These are phyloP conservation scores for Zaprionus ornatus DNA, from an alignment of 1,140 invertebrate genomes.

Conservation along the genomic window DNA sequence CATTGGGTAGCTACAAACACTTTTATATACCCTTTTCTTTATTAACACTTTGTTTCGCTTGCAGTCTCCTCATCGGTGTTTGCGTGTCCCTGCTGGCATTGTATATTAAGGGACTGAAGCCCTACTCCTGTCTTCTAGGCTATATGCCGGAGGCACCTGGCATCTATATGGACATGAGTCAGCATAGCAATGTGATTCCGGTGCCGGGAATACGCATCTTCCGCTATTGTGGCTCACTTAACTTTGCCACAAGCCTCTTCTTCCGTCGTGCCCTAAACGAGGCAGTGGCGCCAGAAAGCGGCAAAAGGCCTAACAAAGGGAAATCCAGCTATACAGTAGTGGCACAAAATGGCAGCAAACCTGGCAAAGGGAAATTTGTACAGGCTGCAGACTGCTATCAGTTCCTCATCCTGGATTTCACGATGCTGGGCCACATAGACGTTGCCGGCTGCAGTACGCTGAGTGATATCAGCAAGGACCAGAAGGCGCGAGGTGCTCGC, in stretches of 20 bases:
- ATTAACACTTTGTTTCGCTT: background rate
- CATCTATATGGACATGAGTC: constrained; percentile 76
- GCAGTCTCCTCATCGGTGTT: constrained; percentile 73
- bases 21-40: too few relatives aligned
- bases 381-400: constrained; percentile 35
- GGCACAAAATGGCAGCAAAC: constrained; percentile 51
- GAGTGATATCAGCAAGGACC: constrained; percentile 73
- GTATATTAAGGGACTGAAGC: constrained; percentile 80
- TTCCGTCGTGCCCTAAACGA: constrained; percentile 71
- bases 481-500: constrained; percentile 57
- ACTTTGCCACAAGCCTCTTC: constrained; percentile 75
- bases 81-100: constrained; percentile 67
- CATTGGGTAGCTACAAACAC: constrained; percentile 83
- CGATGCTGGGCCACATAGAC: constrained; percentile 77
- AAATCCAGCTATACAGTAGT: constrained; percentile 53
- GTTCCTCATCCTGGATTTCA: constrained; percentile 75
- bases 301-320: constrained; percentile 19
- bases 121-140: constrained; percentile 68
- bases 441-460: constrained; percentile 72
- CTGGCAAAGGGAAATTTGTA: constrained; percentile 26
- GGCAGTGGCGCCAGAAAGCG: constrained; percentile 56
- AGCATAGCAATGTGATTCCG: constrained; percentile 74
- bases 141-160: constrained; percentile 69
- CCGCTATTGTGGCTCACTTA: constrained; percentile 76
- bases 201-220: constrained; percentile 76